Conservation (phyloP, 30 jellyfish, hydroid and myxozoan species). For the Chrysaora quinquecirrha region DNA sequence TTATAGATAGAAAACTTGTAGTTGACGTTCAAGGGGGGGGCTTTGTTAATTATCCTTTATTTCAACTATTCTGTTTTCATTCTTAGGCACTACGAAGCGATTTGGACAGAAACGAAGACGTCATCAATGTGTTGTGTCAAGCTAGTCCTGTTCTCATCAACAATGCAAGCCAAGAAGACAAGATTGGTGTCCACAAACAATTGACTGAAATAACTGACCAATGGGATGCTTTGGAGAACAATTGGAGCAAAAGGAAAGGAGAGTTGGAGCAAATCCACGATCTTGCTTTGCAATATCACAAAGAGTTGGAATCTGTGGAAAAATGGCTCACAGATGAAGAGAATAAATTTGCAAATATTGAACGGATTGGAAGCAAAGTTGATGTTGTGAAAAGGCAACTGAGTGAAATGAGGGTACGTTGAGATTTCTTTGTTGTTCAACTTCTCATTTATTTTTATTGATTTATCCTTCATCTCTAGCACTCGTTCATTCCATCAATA, state of each 20-base stretch:
- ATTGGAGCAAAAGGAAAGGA: conserved; percentile 83
- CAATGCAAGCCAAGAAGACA: conserved; percentile 93
- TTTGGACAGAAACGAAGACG: conserved; percentile 88
- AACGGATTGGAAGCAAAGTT: conserved; percentile 67
- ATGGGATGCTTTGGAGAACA: conserved; percentile 94
- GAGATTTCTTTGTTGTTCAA: neutral
- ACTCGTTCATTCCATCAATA: too few species aligned
- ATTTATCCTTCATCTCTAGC: neutral
- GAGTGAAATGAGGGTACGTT: conserved; percentile 69
- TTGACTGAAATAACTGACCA: conserved; percentile 92
- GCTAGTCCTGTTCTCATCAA: conserved; percentile 93
- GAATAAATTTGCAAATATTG: conserved; percentile 43
- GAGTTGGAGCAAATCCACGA: conserved; percentile 81
- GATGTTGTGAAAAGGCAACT: conserved; percentile 79
- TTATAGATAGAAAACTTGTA: too few species aligned
- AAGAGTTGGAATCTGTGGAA: conserved; percentile 72
- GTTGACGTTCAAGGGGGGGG: too few species aligned
- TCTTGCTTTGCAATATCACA: conserved; percentile 67
- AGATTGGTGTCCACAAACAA: conserved; percentile 86
- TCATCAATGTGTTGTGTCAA: conserved; percentile 80
- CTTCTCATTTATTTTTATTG: neutral
- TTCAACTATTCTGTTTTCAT: too few species aligned
- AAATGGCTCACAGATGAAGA: conserved; percentile 89
- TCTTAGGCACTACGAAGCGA: conserved; percentile 64
- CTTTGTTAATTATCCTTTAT: too few species aligned